Base-by-base conservation (phyloP, 2,113 vertebrate species). In the Saccopteryx leptura region DNA sequence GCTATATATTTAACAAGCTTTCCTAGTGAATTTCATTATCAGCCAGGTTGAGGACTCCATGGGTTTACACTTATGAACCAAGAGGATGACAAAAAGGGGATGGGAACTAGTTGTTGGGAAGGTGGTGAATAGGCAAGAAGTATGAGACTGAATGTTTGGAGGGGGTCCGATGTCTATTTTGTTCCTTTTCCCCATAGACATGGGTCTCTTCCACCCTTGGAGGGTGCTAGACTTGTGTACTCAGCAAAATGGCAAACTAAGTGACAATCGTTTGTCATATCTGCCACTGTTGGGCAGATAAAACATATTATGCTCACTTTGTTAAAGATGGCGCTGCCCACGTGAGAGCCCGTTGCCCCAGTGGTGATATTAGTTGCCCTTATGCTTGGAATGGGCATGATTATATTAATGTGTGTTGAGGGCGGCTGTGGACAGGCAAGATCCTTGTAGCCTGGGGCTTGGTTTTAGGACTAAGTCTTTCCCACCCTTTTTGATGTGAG, bases 241-340 rank as follows among this genome's bases (percentile, higher is more conserved):
- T 95, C 79, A 48, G 79, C 33, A 90, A 84, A 96, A 85, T 71
- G 54, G 58, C n/a, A 78, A 94, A 83, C 39, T 65, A 72, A 80
- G 33, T 39, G 66, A 94, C n/a, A 4, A 72, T 21, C 58, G 56
- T 80, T 63, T 87, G 68, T 71, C 83, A 79, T 60, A 87, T 52
- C 33, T 54, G 26, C 26, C 39, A 3, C 39, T 39, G 39, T 39
- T 39, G 39, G 39, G 39, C 39, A 39, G 39, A 39, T 39, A 39
- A 39, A 39, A 39, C 39, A 39, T 39, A 39, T 39, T 39, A 39
- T 39, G 3, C 39, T 39, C 39, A 39, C 39, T 39, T 39, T 39
- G 39, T 39, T 39, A 39, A 39, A 39, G 39, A 39, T 39, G 39
- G 39, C 39, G 39, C 3, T 39, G 39, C 39, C 39, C 39, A 39